Evolutionary conservation across 2,888 invertebrate genomes (phyloP), one percentile per base, ranked within the genome.

Genomic region (Girardia tigrina): DNA sequence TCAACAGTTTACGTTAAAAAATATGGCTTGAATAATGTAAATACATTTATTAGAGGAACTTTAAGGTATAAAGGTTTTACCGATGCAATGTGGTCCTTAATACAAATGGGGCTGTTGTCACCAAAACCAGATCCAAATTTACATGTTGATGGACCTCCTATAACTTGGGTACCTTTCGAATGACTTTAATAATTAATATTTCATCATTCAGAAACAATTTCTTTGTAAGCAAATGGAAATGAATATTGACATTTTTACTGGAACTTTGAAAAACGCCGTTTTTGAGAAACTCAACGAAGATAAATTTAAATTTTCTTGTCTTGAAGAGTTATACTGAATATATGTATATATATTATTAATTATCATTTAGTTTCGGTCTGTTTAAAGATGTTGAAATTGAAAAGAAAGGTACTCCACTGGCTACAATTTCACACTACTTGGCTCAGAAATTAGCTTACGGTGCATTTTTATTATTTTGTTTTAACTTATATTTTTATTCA

Each of bases 141-240:
- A n/a, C 97, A 98, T 83, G 90, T 91, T 0, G 90, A 81, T 81
- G 97, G 97, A 70, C 97, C 97, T 0, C 92, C 92, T 78, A 89
- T 95, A 29, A 94, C 94, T 12, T 99, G 98, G 98, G 91, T 91
- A 85, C 82, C 81, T 26, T 76, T 8, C 27, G 12, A 20, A 12
- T 70, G 12, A 42, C 42, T 70, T 8, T 70, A n/a, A 12, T 14
- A 70, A 20, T 77, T 14, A 75, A 76, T 76, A 75, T 28, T 73
- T 42, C 70, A 28, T 71, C 71, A 79, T 86, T 6, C 83, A 90
- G 91, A 89, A 90, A 80, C 89, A 90, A 82, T 87, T 94, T 75
- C 88, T 94, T 69, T 92, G 92, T 81, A 90, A 90, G 80, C 86
- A 93, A 70, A 86, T 95, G 76, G 94, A 93, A 28, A 80, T 81